Conservation (phyloP, 2,113 vertebrate species). For the Mesembrinibis cayennensis region DNA sequence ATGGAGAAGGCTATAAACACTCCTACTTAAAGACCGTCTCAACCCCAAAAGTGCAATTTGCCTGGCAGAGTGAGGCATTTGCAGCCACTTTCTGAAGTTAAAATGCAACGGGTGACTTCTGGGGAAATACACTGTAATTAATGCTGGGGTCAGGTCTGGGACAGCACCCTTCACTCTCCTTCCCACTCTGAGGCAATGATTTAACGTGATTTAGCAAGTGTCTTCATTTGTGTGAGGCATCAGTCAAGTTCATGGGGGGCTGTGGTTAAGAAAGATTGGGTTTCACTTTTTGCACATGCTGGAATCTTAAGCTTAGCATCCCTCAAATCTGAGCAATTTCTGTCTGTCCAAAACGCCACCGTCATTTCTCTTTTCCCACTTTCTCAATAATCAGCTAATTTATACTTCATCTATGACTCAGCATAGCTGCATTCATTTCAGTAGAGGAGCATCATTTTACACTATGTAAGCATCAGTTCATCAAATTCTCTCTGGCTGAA, state of each 20-base stretch:
- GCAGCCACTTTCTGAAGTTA: neutral
- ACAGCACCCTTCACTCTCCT: neutral
- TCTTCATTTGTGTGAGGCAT: neutral
- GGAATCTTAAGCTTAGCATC: neutral
- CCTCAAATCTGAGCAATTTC: neutral
- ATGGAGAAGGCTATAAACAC: neutral
- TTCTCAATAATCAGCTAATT: neutral
- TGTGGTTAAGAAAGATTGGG: neutral
- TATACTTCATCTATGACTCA: neutral
- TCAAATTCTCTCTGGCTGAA: neutral
- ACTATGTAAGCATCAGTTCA: neutral
- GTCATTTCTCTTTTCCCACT: fast-evolving
- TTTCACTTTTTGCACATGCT: neutral
- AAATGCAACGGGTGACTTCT: neutral
- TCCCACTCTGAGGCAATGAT: neutral
- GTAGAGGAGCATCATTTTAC: neutral
- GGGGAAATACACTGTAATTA: neutral
- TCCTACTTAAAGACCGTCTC: neutral
- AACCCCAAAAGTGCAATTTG: neutral
- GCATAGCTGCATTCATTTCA: neutral
- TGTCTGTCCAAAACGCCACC: neutral
- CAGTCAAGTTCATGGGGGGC: no score
- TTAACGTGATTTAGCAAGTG: neutral
- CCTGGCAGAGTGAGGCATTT: neutral
- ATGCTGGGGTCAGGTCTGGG: neutral